Evolutionary conservation across 2,113 vertebrate genomes (phyloP).

Genomic region (Podiceps cristatus): DNA sequence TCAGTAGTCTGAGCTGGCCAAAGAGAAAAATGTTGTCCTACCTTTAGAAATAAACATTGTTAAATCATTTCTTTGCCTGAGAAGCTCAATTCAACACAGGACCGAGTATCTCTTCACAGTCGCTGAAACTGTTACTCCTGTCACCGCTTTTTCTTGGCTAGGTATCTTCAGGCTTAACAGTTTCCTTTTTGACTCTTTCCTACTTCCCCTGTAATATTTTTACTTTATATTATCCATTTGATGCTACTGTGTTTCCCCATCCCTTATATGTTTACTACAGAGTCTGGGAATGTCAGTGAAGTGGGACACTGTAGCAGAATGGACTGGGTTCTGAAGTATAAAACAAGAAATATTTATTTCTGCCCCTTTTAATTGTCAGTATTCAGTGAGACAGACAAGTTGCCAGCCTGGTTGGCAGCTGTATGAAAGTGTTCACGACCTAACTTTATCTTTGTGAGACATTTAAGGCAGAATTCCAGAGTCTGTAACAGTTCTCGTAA

Average conservation of each 20-base stretch:
- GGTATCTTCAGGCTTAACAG: background rate
- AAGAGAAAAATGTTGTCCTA: background rate
- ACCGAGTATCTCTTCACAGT: background rate
- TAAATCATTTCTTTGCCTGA: background rate
- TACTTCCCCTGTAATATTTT: background rate
- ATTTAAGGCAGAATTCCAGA: background rate
- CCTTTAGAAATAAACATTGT: slow-evolving; percentile 20
- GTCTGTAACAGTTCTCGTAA: background rate
- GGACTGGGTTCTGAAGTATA: background rate
- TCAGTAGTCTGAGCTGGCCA: background rate
- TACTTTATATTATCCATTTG: background rate
- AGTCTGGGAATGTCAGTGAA: background rate
- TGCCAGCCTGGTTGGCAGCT: background rate
- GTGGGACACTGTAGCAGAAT: background rate
- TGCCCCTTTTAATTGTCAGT: background rate
- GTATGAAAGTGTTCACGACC: background rate
- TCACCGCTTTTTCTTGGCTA: background rate
- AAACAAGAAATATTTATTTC: background rate
- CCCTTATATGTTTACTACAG: background rate
- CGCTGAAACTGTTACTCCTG: background rate
- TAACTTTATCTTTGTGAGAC: background rate
- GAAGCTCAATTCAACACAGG: background rate
- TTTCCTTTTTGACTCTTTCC: background rate
- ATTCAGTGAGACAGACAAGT: background rate
- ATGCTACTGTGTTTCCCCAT: background rate